Conservation (phyloP, 2,113 vertebrate species). For the Otis tarda region DNA sequence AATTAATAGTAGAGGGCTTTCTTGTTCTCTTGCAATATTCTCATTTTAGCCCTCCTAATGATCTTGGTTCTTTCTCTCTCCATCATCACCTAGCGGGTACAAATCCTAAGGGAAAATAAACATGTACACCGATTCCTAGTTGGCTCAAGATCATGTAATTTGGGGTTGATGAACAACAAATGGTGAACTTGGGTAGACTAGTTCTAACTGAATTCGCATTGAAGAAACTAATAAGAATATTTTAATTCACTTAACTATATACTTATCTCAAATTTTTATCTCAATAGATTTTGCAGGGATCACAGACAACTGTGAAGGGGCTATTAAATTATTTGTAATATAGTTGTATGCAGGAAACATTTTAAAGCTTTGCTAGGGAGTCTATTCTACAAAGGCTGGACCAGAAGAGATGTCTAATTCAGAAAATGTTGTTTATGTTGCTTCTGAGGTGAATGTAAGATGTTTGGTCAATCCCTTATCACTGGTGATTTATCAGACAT, state of each 20-base stretch:
- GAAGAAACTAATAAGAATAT: neutral
- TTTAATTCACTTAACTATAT: neutral
- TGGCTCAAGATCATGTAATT: neutral
- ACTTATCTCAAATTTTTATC: neutral
- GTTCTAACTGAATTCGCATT: neutral
- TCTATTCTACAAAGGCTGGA: neutral
- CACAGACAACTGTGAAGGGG: neutral
- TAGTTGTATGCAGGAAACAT: neutral
- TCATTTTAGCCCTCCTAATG: neutral
- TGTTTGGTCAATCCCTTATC: neutral
- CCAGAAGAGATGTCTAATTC: neutral
- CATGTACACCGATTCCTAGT: neutral
- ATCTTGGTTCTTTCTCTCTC: neutral
- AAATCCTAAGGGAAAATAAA: constrained; percentile 11
- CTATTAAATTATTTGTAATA: neutral
- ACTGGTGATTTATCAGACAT: neutral
- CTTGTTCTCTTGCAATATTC: neutral
- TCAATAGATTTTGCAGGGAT: neutral
- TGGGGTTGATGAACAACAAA: neutral
- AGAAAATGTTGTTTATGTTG: neutral
- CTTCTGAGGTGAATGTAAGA: neutral
- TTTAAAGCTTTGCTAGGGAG: neutral
- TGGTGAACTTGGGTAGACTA: neutral
- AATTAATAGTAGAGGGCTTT: neutral
- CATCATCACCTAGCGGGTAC: rapidly evolving